Evolutionary conservation across 2,888 invertebrate genomes (phyloP).

Genomic region (Colletes collaris): DNA sequence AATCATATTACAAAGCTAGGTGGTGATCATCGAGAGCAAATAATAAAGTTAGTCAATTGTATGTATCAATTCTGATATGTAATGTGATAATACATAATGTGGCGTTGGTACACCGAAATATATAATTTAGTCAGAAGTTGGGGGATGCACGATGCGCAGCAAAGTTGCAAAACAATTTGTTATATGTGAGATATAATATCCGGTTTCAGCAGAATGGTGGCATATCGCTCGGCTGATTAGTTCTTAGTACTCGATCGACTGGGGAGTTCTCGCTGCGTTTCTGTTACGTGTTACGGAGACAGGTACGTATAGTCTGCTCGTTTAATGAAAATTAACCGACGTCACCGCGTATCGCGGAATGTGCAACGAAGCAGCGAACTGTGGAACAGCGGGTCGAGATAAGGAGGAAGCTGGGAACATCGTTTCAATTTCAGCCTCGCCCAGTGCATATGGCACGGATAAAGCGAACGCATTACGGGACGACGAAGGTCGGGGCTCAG

Average conservation of each 20-base stretch:
- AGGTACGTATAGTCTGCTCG: conserved; percentile 32
- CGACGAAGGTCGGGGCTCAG: neutral
- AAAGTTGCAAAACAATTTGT: no score
- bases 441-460: conserved; percentile 9
- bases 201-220: no score
- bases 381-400: conserved; percentile 36
- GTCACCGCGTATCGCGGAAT: conserved; percentile 34
- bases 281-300: neutral
- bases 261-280: neutral
- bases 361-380: conserved; percentile 42
- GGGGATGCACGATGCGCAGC: no score
- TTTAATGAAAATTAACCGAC: conserved; percentile 65
- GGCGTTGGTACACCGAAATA: no score
- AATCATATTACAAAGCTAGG: no score
- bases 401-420: conserved; percentile 15
- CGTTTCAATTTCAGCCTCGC: conserved; percentile 54
- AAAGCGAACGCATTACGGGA: conserved; percentile 6
- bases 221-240: no score
- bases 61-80: no score
- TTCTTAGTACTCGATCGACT: conserved; percentile 15
- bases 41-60: no score
- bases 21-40: no score
- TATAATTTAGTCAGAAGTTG: no score
- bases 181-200: no score
- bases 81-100: no score